Evolutionary conservation across 2,797 vertebrate species (phyloP), one percentile per base, ranked within the genome.

Genomic region (Microctenopoma steveboyesi): DNA sequence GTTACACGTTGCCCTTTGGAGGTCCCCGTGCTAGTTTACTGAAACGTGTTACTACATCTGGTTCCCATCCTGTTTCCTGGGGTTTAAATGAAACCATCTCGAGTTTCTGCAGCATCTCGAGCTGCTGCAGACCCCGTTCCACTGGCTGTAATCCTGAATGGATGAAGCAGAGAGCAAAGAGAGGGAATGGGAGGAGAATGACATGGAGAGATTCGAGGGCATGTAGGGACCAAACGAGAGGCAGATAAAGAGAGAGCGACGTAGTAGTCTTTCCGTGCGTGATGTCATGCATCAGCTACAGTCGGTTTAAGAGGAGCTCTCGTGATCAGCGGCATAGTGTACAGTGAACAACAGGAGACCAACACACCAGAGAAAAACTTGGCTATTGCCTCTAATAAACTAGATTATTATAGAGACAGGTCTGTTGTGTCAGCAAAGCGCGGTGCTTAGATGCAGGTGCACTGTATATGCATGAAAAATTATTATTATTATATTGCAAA

Each of bases 31-130:
- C 42, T 40, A 39, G 47, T 54, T 45, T 56, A 79, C 55, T 77
- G 64, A 83, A 86, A 68, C 1, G 22, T 76, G 76, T 56, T 37
- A 67, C 62, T 69, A 65, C 87, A 88, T 91, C 86, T 91, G 90
- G 84, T 85, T 87, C 82, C 69, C 71, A 76, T 89, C 71, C 82
- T 76, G 80, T 72, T 85, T 84, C 72, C 69, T 86, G 78, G 84
- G 59, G 70, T 91, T 88, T 81, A 82, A 76, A 84, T 86, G 64
- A 80, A 91, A 73, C 58, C 78, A 73, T 79, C 69, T 52, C 81
- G 74, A 84, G 79, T 88, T 89, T 89, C 88, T n/a, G n/a, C n/a
- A n/a, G n/a, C n/a, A n/a, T n/a, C n/a, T n/a, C n/a, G n/a, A n/a
- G 86, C 83, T 89, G 86, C 74, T 43, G 64, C 46, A 62, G 62